Base-by-base conservation (phyloP, 2,797 vertebrate genomes). In the Cossypha dichroa region DNA sequence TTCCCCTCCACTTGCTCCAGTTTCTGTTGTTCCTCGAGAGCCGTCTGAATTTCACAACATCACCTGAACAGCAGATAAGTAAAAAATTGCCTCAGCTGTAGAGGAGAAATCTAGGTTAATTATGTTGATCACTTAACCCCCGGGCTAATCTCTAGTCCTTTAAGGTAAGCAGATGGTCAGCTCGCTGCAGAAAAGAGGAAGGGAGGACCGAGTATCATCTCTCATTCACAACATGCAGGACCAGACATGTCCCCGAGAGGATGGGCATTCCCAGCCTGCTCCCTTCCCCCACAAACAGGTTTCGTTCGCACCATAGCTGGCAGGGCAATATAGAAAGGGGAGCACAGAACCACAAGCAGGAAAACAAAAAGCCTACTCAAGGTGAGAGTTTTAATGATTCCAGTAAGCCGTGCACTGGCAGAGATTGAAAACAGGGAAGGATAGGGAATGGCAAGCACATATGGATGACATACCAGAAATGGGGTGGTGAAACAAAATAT, bases 41-140 rank as follows among this genome's bases (percentile, higher is more conserved):
- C 76, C 0, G 0, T 33, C 79, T 22, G 8, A 90, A 92, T 85
- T 90, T 93, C 43, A 41, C 66, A 66, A 52, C 88, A 68, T 80
- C 66, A 91, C 93, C 94, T 93, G 90, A 94, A 74, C 67, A 67
- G 45, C 31, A 88, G 51, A 70, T 73, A 94, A 84, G 59, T 48
- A 93, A 97, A 96, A 52, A 96, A 91, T 43, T 91, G 87, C 67
- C 56, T 84, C 79, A 49, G 88, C 49, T 4, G 0, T 64, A 82
- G 75, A 94, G 64, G 88, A 82, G 95, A 96, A 93, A 96, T 97
- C 94, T 96, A 96, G 96, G 95, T 97, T 97, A 97, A 97, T 97
- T 96, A 96, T 45, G 88, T 63, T 92, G 92, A 94, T 96, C 92
- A 97, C 90, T 92, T 97, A 97, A 96, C 91, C 88, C 92, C 26